phyloP scores from a whole-genome alignment of 2,113 vertebrate genomes.

The Brachyistius frenatus region DNA sequence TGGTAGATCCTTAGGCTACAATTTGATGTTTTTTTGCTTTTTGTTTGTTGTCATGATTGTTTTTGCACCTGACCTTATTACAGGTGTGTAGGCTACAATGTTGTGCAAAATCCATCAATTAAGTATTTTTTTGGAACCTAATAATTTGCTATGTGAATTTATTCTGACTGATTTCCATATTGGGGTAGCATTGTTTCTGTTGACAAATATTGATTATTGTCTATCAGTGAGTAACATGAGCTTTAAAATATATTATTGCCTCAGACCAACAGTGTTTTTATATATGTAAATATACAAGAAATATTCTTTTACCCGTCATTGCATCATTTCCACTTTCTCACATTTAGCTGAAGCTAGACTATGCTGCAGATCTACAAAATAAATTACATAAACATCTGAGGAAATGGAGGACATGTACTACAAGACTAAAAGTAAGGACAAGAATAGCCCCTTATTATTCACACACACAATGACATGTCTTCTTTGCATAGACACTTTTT shows the following conservation, averaged over 20 bases:
- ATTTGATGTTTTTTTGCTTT: too few species aligned
- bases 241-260: background rate
- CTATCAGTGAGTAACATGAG: background rate
- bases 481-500: conserved; percentile 26
- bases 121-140: too few species aligned
- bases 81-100: too few species aligned
- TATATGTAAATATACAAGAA: background rate
- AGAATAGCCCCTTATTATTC: conserved; percentile 48
- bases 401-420: conserved; percentile 10
- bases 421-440: conserved; percentile 40
- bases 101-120: too few species aligned
- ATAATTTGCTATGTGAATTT: background rate
- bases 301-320: background rate
- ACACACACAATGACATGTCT: conserved; percentile 59
- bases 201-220: background rate
- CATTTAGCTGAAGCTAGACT: conserved; percentile 6
- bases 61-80: too few species aligned
- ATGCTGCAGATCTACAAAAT: conserved; percentile 16
- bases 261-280: background rate
- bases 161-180: background rate
- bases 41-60: too few species aligned
- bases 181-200: background rate
- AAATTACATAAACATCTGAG: background rate
- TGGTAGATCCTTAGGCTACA: too few species aligned
- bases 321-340: conserved; percentile 26